Evolutionary conservation across 2,113 vertebrate species (phyloP).

Genomic region (Myotis brandtii): DNA sequence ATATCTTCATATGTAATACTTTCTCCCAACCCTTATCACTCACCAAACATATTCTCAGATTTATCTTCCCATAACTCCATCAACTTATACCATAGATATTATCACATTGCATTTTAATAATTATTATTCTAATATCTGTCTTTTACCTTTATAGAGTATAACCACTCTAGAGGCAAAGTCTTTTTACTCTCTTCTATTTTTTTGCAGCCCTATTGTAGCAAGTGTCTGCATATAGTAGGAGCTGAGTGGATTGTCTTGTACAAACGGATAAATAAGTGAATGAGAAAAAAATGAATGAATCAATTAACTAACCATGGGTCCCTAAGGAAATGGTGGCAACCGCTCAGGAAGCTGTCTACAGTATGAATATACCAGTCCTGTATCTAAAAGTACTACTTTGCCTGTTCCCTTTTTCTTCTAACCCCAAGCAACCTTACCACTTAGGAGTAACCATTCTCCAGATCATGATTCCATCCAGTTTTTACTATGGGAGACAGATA

Average conservation of each 20-base stretch:
- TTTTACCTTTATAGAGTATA: neutral
- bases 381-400: neutral
- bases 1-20: neutral
- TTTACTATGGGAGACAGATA: neutral
- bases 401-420: neutral
- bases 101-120: neutral
- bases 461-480: neutral
- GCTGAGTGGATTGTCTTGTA: neutral
- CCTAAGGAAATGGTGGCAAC: neutral
- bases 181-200: neutral
- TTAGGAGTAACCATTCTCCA: neutral
- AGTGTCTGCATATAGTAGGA: neutral
- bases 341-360: neutral
- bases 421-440: neutral
- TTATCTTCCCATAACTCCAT: neutral
- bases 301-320: neutral
- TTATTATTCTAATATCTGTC: neutral
- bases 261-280: neutral
- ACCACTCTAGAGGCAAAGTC: neutral
- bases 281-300: neutral
- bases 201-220: neutral
- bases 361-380: neutral
- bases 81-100: neutral
- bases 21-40: neutral
- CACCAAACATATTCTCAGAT: neutral